These are phyloP conservation scores for Cheirogaleus major DNA, from an alignment of 2,797 vertebrate species.

Conservation along the genomic window DNA sequence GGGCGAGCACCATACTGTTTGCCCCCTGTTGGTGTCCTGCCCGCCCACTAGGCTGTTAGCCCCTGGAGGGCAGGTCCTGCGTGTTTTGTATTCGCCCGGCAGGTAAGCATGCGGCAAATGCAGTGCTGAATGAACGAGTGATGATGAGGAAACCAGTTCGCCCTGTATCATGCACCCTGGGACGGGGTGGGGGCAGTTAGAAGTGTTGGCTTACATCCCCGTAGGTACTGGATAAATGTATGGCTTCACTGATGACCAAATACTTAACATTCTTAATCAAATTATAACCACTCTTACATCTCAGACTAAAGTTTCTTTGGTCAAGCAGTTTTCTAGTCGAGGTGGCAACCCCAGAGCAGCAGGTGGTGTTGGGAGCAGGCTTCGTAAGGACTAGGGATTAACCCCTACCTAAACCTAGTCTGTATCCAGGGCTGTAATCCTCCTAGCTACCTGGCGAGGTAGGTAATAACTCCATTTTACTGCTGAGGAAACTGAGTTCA, in stretches of 20 bases:
- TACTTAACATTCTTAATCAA: not conserved
- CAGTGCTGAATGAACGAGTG: not conserved
- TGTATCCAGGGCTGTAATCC: not conserved
- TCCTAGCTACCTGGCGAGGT: not conserved
- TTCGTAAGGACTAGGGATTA: not conserved
- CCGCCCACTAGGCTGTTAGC: not conserved
- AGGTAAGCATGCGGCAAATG: not conserved
- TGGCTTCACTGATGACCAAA: not conserved
- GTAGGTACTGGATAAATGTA: not conserved
- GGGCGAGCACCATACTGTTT: not conserved
- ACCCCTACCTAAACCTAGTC: not conserved
- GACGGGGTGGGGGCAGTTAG: no score
- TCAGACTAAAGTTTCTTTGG: not conserved
- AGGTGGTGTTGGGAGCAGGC: not conserved
- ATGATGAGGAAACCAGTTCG: not conserved
- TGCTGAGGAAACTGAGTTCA: conserved; percentile 4
- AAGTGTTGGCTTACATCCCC: not conserved
- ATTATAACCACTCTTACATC: not conserved
- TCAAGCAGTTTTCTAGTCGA: not conserved
- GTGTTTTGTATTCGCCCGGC: not conserved
- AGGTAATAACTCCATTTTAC: not conserved
- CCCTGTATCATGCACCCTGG: no score
- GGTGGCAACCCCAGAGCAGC: not conserved
- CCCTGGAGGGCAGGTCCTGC: not conserved
- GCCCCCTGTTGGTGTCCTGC: not conserved